Percentiles rank a stretch among this genome's conserved stretches.
Evolutionary conservation across 2,797 vertebrate genomes (phyloP).

Genomic region (Macropus fuliginosus): DNA sequence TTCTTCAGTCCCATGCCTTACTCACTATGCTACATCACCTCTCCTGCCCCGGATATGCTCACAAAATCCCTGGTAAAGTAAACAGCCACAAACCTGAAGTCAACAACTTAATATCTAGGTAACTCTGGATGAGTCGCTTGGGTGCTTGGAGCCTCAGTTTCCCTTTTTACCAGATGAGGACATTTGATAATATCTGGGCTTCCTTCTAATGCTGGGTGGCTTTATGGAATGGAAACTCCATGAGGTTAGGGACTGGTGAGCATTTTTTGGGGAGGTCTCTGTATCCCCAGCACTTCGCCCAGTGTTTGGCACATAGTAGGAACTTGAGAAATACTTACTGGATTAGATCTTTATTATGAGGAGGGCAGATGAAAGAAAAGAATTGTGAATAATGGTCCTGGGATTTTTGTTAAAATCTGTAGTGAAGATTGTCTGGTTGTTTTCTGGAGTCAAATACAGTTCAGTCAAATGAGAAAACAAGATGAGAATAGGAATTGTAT

Average conservation of each 20-base stretch:
- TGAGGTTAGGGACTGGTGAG: not conserved
- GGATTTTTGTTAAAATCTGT: not conserved
- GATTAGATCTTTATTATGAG: not conserved
- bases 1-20: not conserved
- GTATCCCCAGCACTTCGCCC: not conserved
- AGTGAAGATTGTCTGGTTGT: not conserved
- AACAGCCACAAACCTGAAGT: not conserved
- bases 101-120: not conserved
- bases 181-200: not conserved
- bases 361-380: not conserved
- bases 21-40: not conserved
- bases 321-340: not conserved
- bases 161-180: not conserved
- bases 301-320: not conserved
- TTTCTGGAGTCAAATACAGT: not conserved
- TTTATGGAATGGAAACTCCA: not conserved
- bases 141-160: not conserved
- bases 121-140: not conserved
- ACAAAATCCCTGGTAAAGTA: not conserved
- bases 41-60: not conserved
- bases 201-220: not conserved
- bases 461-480: not conserved
- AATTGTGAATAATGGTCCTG: too few relatives aligned
- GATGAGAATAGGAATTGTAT: not conserved
- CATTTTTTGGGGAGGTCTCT: not conserved